These are phyloP conservation scores for Arion vulgaris DNA, from an alignment of 1,140 invertebrate species.

Conservation along the genomic window DNA sequence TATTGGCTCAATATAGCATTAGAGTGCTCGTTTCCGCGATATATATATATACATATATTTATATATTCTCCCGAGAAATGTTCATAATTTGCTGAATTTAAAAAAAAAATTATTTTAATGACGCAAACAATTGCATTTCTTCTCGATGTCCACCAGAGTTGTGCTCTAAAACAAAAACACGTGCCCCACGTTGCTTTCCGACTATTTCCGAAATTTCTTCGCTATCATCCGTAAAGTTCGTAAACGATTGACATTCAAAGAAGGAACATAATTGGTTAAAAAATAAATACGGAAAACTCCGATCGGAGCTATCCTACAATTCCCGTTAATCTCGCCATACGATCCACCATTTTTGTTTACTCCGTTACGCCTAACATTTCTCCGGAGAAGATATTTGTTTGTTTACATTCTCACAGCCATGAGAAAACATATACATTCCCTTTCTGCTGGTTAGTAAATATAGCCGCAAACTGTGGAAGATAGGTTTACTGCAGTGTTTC, in stretches of 20 bases:
- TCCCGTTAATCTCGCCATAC: conserved; percentile 35
- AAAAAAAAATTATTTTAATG: no score
- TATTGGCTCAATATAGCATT: no score
- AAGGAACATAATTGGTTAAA: neutral
- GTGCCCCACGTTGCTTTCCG: neutral
- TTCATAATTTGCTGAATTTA: no score
- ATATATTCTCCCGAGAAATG: no score
- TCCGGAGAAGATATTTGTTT: no score
- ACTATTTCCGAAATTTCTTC: neutral
- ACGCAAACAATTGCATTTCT: no score
- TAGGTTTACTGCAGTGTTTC: neutral
- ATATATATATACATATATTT: no score
- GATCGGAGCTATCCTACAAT: conserved; percentile 29
- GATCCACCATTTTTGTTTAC: conserved; percentile 49
- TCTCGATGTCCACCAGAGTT: no score
- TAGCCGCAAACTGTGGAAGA: neutral
- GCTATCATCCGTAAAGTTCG: neutral
- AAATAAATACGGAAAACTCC: neutral
- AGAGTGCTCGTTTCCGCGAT: no score
- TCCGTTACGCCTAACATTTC: no score
- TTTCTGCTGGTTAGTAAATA: neutral
- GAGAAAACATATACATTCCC: neutral
- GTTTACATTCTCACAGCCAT: no score
- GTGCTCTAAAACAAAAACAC: neutral
- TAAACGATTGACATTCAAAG: neutral